phyloP scores from a whole-genome alignment of 2,888 invertebrate species.

The Anoplius nigerrimus region DNA sequence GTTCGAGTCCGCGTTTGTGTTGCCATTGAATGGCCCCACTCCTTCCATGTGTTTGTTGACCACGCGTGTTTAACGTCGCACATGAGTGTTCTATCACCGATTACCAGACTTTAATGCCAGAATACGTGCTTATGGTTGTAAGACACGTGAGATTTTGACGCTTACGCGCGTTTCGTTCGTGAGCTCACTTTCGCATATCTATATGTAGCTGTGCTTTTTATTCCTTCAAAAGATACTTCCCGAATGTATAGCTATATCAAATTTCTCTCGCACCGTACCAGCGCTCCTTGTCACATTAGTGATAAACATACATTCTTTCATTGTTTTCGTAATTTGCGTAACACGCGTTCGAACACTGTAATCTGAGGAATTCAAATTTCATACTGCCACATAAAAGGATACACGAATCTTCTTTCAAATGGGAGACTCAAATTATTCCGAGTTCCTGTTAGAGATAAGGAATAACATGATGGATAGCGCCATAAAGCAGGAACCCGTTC shows the following conservation, averaged over 20 bases:
- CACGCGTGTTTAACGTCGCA: not conserved
- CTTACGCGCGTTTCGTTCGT: no score
- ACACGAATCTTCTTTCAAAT: conserved; percentile 41
- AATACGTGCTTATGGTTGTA: not conserved
- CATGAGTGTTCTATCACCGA: not conserved
- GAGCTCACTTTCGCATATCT: no score
- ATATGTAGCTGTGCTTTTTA: no score
- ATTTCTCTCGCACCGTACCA: no score
- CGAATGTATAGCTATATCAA: no score
- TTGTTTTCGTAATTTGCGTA: not conserved
- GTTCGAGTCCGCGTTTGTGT: not conserved
- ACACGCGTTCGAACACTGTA: not conserved
- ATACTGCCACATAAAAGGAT: conserved; percentile 3
- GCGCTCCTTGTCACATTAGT: no score
- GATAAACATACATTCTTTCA: no score
- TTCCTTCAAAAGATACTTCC: no score
- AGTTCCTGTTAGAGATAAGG: conserved; percentile 59
- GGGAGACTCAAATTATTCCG: conserved; percentile 64
- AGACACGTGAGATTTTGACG: no score
- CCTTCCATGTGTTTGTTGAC: conserved; percentile 4
- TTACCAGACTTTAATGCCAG: not conserved
- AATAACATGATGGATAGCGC: conserved; percentile 59
- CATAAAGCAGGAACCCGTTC: conserved; percentile 65
- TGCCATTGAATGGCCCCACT: not conserved
- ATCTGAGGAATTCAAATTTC: not conserved